phyloP scores from a whole-genome alignment of 1,140 invertebrate genomes.

The Drosophila nigrodunni region DNA sequence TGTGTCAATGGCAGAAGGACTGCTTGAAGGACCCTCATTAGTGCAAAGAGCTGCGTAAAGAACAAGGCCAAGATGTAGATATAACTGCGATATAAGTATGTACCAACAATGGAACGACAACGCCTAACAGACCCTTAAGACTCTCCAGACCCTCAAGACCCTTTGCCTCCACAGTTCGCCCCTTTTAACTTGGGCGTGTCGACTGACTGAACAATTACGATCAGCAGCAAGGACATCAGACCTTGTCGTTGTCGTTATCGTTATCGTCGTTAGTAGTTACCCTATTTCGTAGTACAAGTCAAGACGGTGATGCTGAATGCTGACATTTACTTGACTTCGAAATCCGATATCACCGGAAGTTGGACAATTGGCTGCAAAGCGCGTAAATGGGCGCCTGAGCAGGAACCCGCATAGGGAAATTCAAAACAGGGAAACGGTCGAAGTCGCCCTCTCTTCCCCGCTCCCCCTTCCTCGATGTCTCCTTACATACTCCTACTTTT shows the following conservation, averaged over 20 bases:
- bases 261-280: slow-evolving; percentile 27
- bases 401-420: slow-evolving; percentile 1
- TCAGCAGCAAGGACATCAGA: slow-evolving; percentile 12
- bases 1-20: slow-evolving; percentile 76
- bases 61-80: slow-evolving; percentile 56
- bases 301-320: slow-evolving; percentile 55
- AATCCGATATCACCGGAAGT: slow-evolving; percentile 76
- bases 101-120: slow-evolving; percentile 55
- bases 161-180: slow-evolving; percentile 14
- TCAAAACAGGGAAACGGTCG: slow-evolving; percentile 10
- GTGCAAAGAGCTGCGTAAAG: slow-evolving; percentile 62
- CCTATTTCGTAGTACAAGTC: slow-evolving; percentile 28
- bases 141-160: too few relatives aligned
- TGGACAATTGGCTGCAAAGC: slow-evolving; percentile 71
- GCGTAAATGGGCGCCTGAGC: slow-evolving; percentile 43
- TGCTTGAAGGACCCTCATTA: slow-evolving; percentile 73
- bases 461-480: too few relatives aligned
- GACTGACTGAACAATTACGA: slow-evolving; percentile 72
- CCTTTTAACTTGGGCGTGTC: slow-evolving; percentile 57
- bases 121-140: slow-evolving; percentile 38
- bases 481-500: slow-evolving; percentile 51
- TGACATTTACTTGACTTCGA: slow-evolving; percentile 77
- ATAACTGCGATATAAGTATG: slow-evolving; percentile 35
- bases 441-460: too few relatives aligned
- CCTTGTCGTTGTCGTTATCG: background rate